Base-by-base conservation (phyloP, 2,888 invertebrate species). In the Polydrusus tereticollis region DNA sequence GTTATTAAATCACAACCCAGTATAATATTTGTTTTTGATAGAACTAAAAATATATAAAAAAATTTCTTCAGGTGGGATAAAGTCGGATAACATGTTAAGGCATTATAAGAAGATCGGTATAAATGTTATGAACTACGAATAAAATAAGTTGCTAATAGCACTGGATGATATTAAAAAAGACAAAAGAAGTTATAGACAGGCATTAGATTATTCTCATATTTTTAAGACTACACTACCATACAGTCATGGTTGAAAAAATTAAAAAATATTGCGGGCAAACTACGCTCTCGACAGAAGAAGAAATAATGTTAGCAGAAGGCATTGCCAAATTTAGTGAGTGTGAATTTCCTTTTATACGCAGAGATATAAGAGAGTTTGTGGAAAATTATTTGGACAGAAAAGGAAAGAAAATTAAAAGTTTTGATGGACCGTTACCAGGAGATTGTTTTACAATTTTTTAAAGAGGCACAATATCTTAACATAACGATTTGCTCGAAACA, bases 161-260 rank as follows among this genome's bases (percentile, higher is more conserved):
- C 14, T 52, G 18, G 38, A 12, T n/a, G 59, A 58, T 20, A 26
- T 67, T 4, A 26, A 26, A 57, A 43, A 72, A 33, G 45, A 26
- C 45, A 38, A 20, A 41, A 50, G 26, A 60, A 68, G 45, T 45
- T 26, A 68, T 26, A 67, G 68, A 50, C 55, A 67, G 33, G 72
- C 72, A 63, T 41, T 63, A 33, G 72, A 72, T 16, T 58, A 63
- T 63, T 68, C 67, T 57, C 57, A 68, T 43, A 68, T 72, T 57
- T 63, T 68, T 6, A 68, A 72, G 50, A 68, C 68, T 36, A 72
- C 72, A 38, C 58, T 68, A 18, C 68, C 63, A 21, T 67, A 67
- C 3, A 67, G 67, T 67, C 14, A 62, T 60, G 41, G 60, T 45
- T 21, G 14, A 14, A 20, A 23, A 16, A 21, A 45, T 5, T 12